These are phyloP conservation scores for Drosophila birchii DNA, from an alignment of 2,888 invertebrate species.

Conservation along the genomic window DNA sequence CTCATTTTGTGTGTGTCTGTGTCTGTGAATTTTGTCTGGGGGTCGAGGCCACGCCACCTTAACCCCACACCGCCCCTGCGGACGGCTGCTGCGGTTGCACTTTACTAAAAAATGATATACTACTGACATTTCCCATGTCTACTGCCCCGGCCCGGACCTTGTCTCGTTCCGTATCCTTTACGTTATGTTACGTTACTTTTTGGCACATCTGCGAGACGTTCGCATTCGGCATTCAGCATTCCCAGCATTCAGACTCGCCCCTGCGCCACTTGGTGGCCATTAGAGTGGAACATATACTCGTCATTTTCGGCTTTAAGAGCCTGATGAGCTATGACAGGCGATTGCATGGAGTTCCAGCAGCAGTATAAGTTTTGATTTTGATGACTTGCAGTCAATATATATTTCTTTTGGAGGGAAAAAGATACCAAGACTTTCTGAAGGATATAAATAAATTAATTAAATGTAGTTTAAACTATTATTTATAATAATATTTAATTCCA, in stretches of 20 bases:
- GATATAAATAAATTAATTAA: background rate
- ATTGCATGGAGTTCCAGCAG: background rate
- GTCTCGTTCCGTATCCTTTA: slow-evolving; percentile 8
- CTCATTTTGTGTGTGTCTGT: slow-evolving; percentile 10
- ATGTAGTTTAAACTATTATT: background rate
- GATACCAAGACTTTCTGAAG: background rate
- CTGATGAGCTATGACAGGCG: slow-evolving; percentile 35
- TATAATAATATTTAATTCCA: background rate
- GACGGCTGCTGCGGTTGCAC: slow-evolving; percentile 58
- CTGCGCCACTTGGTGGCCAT: slow-evolving; percentile 52
- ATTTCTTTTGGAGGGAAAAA: background rate
- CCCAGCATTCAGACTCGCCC: slow-evolving; percentile 58
- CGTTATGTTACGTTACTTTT: slow-evolving; percentile 8
- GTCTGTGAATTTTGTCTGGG: slow-evolving; percentile 31
- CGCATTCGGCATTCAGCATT: slow-evolving; percentile 36
- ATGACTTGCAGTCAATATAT: background rate
- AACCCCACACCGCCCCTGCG: background rate
- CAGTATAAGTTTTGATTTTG: slow-evolving; percentile 5
- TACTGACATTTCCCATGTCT: slow-evolving; percentile 59
- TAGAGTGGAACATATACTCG: slow-evolving; percentile 61
- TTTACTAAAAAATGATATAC: slow-evolving; percentile 73
- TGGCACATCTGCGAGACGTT: slow-evolving; percentile 37
- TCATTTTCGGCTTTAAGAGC: slow-evolving; percentile 28
- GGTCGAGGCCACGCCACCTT: slow-evolving; percentile 30
- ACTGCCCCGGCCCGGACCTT: slow-evolving; percentile 26